Conservation (phyloP, 2,888 invertebrate species). For the Lucinisca nassula region DNA sequence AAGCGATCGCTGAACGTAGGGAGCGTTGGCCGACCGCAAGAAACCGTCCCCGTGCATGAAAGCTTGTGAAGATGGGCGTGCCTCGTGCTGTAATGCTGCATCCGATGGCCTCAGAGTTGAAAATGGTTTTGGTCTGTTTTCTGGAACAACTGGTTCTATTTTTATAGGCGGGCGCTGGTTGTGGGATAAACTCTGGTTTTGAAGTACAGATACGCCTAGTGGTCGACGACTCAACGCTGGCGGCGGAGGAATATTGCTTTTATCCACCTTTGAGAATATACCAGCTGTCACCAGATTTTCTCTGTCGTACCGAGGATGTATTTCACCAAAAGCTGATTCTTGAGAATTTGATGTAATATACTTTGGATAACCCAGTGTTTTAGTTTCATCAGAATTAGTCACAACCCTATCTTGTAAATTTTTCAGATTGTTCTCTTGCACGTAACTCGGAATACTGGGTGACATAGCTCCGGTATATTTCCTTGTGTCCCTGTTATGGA, state of each 20-base stretch:
- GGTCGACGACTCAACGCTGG: constrained; percentile 42
- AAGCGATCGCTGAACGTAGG: neutral
- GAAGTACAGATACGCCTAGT: constrained; percentile 55
- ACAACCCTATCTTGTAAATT: neutral
- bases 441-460: neutral
- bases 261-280: constrained; percentile 1
- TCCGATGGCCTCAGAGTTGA: neutral
- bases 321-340: neutral
- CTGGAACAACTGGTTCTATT: neutral
- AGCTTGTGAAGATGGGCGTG: neutral
- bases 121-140: neutral
- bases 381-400: neutral
- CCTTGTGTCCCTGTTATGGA: no score
- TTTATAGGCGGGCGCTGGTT: neutral
- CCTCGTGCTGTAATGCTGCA: neutral
- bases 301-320: neutral
- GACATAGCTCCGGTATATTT: no score
- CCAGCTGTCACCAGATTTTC: neutral
- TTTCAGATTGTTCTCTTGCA: neutral
- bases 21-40: neutral
- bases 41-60: neutral
- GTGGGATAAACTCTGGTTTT: constrained; percentile 35
- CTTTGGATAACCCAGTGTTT: neutral
- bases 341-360: neutral
- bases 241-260: neutral